Evolutionary conservation across 2,797 vertebrate species (phyloP).

Genomic region (Arvicola amphibius): DNA sequence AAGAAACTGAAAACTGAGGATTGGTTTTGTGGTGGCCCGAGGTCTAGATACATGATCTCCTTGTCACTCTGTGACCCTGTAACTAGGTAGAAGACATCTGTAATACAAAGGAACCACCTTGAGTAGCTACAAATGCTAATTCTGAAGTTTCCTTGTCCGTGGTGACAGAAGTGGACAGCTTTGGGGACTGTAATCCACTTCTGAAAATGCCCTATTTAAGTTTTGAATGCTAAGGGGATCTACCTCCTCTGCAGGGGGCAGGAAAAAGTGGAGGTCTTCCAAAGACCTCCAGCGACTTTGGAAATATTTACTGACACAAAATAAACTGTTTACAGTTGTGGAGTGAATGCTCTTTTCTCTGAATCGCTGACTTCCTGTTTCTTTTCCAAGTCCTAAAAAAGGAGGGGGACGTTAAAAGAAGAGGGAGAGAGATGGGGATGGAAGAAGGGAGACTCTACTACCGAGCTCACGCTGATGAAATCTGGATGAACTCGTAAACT

Average conservation of each 20-base stretch:
- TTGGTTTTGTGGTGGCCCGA: conserved; percentile 10
- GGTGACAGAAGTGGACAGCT: neutral
- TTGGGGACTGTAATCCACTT: conserved; percentile 40
- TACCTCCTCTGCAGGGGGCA: conserved; percentile 62
- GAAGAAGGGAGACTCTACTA: conserved; percentile 49
- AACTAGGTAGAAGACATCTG: neutral
- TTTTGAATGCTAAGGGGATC: conserved; percentile 77
- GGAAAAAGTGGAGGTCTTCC: conserved; percentile 77
- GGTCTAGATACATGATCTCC: conserved; percentile 38
- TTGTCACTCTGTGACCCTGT: conserved; percentile 10
- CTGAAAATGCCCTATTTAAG: conserved; percentile 73
- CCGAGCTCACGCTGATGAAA: neutral
- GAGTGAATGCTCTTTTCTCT: conserved; percentile 86
- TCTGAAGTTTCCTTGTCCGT: neutral
- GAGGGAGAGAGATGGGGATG: neutral
- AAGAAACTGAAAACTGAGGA: neutral
- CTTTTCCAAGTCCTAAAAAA: conserved; percentile 72
- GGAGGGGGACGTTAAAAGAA: neutral
- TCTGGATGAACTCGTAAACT: neutral
- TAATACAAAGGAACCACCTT: neutral
- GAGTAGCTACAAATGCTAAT: conserved; percentile 17
- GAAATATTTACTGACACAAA: conserved; percentile 87
- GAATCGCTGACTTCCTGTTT: conserved; percentile 89
- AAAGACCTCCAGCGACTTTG: conserved; percentile 73
- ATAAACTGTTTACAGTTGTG: conserved; percentile 86